Evolutionary conservation across 1,140 invertebrate species (phyloP).

Genomic region (Nixonia krombeini): DNA sequence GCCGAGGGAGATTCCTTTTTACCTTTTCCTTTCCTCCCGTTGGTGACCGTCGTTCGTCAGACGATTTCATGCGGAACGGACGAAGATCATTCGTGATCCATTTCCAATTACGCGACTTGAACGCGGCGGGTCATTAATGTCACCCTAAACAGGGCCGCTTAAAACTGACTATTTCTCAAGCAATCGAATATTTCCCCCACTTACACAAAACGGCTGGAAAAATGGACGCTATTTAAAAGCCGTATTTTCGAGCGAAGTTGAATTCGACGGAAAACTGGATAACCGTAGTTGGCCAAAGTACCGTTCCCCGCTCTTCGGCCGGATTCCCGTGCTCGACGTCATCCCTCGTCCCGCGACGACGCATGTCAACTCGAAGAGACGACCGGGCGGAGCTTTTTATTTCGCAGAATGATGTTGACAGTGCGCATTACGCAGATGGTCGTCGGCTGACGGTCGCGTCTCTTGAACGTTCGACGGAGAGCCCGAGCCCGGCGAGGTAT

Average conservation of each 20-base stretch:
- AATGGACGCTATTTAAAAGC: no score
- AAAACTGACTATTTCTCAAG: no score
- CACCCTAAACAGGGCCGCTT: no score
- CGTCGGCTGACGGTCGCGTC: constrained; percentile 31
- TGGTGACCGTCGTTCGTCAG: not conserved
- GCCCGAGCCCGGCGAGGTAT: constrained; percentile 6
- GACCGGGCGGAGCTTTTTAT: constrained; percentile 4
- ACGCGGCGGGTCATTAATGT: no score
- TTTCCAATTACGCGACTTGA: no score
- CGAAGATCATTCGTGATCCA: no score
- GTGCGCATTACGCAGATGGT: constrained; percentile 52
- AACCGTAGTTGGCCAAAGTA: no score
- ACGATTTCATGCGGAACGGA: not conserved
- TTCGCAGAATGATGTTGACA: constrained; percentile 42
- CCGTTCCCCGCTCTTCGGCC: no score
- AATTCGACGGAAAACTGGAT: no score
- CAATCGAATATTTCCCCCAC: no score
- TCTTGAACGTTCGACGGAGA: constrained; percentile 19
- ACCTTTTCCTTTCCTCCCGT: not conserved
- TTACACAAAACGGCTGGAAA: no score
- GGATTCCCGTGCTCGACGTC: constrained; percentile 6
- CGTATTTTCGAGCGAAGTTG: no score
- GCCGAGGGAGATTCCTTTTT: not conserved
- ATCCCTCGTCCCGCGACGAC: not conserved
- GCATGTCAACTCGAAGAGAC: not conserved